Evolutionary conservation across 2,888 invertebrate genomes (phyloP).

Genomic region (Cosmia pyralina): DNA sequence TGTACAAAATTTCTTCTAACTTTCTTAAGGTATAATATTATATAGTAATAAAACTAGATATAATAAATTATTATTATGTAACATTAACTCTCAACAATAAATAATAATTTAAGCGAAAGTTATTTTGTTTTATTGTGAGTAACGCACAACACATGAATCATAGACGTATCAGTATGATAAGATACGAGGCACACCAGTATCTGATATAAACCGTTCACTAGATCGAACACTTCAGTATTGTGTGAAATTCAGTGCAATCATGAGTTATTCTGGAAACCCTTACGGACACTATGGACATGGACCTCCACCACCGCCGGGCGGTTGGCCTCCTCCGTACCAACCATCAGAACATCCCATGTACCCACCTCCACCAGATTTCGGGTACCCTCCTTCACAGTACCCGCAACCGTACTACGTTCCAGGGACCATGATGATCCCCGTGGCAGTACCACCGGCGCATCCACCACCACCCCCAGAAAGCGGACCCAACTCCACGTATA

Average conservation of each 20-base stretch:
- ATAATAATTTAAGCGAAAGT: conserved; percentile 46
- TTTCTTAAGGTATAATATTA: conserved; percentile 15
- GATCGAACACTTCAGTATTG: conserved; percentile 48
- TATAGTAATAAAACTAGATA: conserved; percentile 45
- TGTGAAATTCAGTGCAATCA: conserved; percentile 60
- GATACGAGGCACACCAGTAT: conserved; percentile 58
- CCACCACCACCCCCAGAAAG: conserved; percentile 45
- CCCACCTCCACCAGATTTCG: conserved; percentile 67
- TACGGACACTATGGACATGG: conserved; percentile 74
- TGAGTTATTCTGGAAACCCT: conserved; percentile 76
- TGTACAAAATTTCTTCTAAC: conserved; percentile 60
- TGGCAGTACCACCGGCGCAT: conserved; percentile 71
- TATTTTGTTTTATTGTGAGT: conserved; percentile 53
- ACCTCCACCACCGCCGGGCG: conserved; percentile 61
- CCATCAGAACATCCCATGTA: conserved; percentile 26
- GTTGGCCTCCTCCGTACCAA: conserved; percentile 51
- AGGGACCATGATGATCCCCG: conserved; percentile 82
- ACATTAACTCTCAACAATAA: conserved; percentile 59
- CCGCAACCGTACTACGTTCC: conserved; percentile 82
- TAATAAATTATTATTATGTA: conserved; percentile 67
- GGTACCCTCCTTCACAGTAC: conserved; percentile 63
- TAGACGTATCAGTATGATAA: conserved; percentile 62
- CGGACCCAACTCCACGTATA: conserved; percentile 75
- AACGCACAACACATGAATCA: conserved; percentile 52
- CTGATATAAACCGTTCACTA: conserved; percentile 57